Base-by-base conservation (phyloP, 2,113 vertebrate species). In the Malurus melanocephalus region DNA sequence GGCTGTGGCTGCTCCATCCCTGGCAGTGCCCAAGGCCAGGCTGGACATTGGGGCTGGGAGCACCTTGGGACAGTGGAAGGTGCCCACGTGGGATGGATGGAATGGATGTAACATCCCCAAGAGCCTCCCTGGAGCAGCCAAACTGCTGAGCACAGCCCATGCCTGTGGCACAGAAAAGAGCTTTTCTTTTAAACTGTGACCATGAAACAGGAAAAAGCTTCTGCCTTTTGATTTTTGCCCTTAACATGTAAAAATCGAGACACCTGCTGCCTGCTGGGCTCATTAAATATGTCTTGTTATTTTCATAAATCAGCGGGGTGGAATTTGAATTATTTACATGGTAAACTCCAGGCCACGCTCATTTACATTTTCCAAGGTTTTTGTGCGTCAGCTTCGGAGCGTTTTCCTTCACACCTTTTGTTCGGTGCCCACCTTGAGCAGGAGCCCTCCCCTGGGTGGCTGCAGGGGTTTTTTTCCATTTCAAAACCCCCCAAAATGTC, bases 231-330 rank as follows among this genome's bases (percentile, higher is more conserved):
- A 32, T 84, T 92, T 91, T 79, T 59, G 48, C 67, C 86, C 85
- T 74, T 84, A 79, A 13, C 55, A 11, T 13, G 40, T 68, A 46
- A 83, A 90, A 95, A 38, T 4, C 53, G 67, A 71, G 75, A 74
- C 60, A 89, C 89, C 92, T 86, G 55, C 89, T 80, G 88, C 84
- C 78, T 90, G 42, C 71, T 83, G 93, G 85, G 81, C 64, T 93
- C 7, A 27, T 79, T 94, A 89, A 94, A 85, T 68, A 35, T 61
- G 53, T 64, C 87, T 69, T 83, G 85, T 91, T 89, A 89, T 85
- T 90, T 79, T 82, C 93, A 92, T 87, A 90, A 84, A 86, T 87
- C 59, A 27, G 65, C 33, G 2, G 0, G 1, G 62, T 18, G 21
- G 53, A 48, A 69, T 64, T 48, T 87, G 80, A 93, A 85, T 87